phyloP scores from a whole-genome alignment of 2,113 vertebrate genomes.

The Engystomops pustulosus region DNA sequence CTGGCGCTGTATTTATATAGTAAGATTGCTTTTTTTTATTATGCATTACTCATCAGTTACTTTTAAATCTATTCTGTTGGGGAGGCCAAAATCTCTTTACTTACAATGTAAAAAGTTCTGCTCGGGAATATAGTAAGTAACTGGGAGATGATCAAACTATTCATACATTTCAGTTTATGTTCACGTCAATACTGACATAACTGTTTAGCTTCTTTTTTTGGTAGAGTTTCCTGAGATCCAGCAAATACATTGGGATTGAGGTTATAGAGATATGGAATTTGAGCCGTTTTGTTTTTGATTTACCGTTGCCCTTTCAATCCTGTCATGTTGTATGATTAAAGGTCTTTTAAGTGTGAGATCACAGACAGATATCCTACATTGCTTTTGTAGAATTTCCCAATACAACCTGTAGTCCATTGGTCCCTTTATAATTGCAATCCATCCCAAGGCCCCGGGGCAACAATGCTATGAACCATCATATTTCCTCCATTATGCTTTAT shows the following conservation, averaged over 20 bases:
- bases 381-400: neutral
- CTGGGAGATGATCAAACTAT: too few relatives aligned
- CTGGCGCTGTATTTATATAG: too few relatives aligned
- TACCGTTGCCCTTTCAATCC: neutral
- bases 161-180: too few relatives aligned
- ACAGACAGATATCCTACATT: neutral
- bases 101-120: too few relatives aligned
- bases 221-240: neutral
- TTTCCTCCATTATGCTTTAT: neutral
- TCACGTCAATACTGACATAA: too few relatives aligned
- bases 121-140: too few relatives aligned
- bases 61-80: too few relatives aligned
- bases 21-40: too few relatives aligned
- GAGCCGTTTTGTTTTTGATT: neutral
- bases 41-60: too few relatives aligned
- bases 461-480: neutral
- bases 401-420: conserved; percentile 6
- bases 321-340: neutral
- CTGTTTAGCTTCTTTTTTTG: too few relatives aligned
- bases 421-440: neutral
- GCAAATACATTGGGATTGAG: neutral
- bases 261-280: neutral
- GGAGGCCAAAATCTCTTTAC: too few relatives aligned
- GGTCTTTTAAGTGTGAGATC: conserved; percentile 1
- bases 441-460: neutral